These are phyloP conservation scores for Catonia carolina DNA, from an alignment of 2,888 invertebrate species.

Conservation along the genomic window DNA sequence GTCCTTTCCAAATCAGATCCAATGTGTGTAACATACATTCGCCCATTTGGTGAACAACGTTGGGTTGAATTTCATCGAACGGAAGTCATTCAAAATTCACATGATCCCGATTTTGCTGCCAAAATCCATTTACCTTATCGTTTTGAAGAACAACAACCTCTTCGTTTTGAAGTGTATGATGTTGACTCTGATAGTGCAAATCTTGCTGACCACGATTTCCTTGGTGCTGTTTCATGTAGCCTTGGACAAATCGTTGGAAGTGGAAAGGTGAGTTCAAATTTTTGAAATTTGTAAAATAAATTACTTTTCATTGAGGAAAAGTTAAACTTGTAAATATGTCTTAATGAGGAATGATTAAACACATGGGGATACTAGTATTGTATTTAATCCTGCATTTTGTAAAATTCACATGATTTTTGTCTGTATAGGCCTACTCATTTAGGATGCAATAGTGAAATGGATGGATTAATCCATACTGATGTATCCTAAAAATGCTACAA, in stretches of 20 bases:
- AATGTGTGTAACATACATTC: constrained; percentile 44
- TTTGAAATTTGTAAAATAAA: neutral
- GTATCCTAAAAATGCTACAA: too few species aligned
- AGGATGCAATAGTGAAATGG: too few species aligned
- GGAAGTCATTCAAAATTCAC: constrained; percentile 44
- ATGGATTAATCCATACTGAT: too few species aligned
- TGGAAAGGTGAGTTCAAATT: constrained; percentile 26
- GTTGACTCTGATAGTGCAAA: constrained; percentile 39
- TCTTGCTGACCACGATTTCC: constrained; percentile 43
- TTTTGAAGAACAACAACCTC: constrained; percentile 51
- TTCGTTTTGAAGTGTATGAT: constrained; percentile 47
- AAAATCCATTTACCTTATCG: constrained; percentile 47
- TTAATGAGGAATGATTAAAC: neutral
- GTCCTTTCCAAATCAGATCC: constrained; percentile 52
- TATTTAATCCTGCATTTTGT: too few species aligned
- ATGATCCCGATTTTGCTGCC: constrained; percentile 49
- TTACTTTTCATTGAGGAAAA: too few species aligned
- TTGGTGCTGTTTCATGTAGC: constrained; percentile 41
- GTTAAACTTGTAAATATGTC: neutral
- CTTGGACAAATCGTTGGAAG: constrained; percentile 28
- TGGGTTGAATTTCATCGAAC: constrained; percentile 44
- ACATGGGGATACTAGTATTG: too few species aligned
- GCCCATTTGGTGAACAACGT: constrained; percentile 39
- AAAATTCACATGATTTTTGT: too few species aligned
- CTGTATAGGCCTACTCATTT: too few species aligned